These are phyloP conservation scores for Catharus ustulatus DNA, from an alignment of 2,797 vertebrate genomes.

Conservation along the genomic window DNA sequence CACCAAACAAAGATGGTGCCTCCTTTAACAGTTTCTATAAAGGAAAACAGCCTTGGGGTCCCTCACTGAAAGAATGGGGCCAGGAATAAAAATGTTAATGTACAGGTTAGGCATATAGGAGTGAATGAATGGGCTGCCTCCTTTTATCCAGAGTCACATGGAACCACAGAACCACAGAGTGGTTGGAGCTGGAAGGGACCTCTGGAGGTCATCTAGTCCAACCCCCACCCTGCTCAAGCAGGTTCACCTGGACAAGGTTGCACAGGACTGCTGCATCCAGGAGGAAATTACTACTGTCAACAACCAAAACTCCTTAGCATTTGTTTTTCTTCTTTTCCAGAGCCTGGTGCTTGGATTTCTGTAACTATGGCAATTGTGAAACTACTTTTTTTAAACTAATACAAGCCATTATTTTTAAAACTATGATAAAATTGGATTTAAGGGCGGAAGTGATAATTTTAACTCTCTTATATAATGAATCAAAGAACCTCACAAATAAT, in stretches of 20 bases:
- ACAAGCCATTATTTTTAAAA: not conserved
- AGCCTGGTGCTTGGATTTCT: not conserved
- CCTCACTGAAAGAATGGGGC: not conserved
- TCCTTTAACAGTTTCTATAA: not conserved
- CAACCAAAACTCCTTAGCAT: not conserved
- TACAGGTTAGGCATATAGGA: not conserved
- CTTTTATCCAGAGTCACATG: not conserved
- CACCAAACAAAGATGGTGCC: not conserved
- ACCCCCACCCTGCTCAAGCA: not conserved
- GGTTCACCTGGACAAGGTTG: not conserved
- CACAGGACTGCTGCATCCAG: not conserved
- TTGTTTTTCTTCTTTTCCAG: not conserved
- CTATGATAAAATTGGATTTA: not conserved
- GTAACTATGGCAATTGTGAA: slow-evolving; percentile 12
- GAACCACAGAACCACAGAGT: not conserved
- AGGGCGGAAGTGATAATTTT: not conserved
- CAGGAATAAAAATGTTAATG: not conserved
- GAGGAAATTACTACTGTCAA: not conserved
- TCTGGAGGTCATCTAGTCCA: not conserved
- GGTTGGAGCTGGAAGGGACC: not conserved
- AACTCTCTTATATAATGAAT: slow-evolving; percentile 9
- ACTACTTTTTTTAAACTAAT: not conserved
- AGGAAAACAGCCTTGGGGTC: not conserved
- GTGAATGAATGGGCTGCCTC: not conserved
- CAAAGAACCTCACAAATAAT: not conserved